Evolutionary conservation across 2,113 vertebrate genomes (phyloP).

Genomic region (Pyxicephalus adspersus): DNA sequence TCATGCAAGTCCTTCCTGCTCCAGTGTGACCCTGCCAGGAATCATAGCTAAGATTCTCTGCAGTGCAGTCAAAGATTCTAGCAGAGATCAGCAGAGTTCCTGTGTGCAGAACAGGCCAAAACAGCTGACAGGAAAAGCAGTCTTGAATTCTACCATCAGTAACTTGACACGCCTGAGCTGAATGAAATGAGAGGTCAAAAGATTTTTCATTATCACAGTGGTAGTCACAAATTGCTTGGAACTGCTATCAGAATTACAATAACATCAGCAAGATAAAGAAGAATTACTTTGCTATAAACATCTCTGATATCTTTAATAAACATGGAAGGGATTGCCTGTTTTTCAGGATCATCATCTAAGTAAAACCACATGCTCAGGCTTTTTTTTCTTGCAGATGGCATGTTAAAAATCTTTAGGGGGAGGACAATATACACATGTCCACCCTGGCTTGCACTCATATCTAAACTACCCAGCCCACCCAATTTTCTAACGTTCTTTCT

Average conservation of each 20-base stretch:
- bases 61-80: constrained; percentile 33
- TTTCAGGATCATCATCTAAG: too few species aligned
- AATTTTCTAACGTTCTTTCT: too few species aligned
- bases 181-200: constrained; percentile 1
- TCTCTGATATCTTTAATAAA: too few species aligned
- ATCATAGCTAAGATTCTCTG: constrained; percentile 5
- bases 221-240: constrained; percentile 17
- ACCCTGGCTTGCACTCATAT: too few species aligned
- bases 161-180: not conserved
- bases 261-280: not conserved
- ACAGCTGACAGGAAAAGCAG: constrained; percentile 38
- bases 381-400: too few species aligned
- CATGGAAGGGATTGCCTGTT: too few species aligned
- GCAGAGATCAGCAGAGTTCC: constrained; percentile 28
- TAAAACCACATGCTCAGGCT: too few species aligned
- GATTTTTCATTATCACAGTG: constrained; percentile 10
- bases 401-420: too few species aligned
- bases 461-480: too few species aligned
- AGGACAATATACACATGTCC: too few species aligned
- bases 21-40: not conserved
- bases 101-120: constrained; percentile 11
- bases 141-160: constrained; percentile 9
- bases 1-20: not conserved
- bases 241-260: not conserved
- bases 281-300: too few species aligned